These are phyloP conservation scores for Brienomyrus longianalis DNA, from an alignment of 2,113 vertebrate species.

Conservation along the genomic window DNA sequence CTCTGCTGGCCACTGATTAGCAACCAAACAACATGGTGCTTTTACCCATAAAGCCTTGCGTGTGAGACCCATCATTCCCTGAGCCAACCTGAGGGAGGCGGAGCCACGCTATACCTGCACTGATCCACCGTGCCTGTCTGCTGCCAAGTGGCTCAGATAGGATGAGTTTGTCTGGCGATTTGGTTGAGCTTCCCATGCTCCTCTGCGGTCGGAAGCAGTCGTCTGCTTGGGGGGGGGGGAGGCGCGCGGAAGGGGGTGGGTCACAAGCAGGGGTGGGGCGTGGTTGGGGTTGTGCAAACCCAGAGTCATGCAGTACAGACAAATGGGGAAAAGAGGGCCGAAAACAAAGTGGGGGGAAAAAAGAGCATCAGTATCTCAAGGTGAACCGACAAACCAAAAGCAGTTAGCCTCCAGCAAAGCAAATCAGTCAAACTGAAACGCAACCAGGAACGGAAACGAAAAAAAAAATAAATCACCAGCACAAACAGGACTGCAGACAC, in stretches of 20 bases:
- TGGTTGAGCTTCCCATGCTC: conserved; percentile 96
- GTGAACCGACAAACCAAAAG: conserved; percentile 32
- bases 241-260: conserved; percentile 29
- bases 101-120: conserved; percentile 81
- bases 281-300: conserved; percentile 23
- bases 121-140: conserved; percentile 97
- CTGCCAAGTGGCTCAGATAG: conserved; percentile 91
- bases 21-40: not conserved
- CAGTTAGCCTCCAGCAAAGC: not conserved
- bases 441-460: conserved; percentile 12
- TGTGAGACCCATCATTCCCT: not conserved
- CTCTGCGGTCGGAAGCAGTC: conserved; percentile 81
- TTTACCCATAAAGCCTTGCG: not conserved
- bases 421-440: not conserved
- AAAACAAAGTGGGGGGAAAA: conserved; percentile 33
- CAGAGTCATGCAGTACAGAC: conserved; percentile 33
- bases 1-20: not conserved
- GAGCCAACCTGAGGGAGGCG: not conserved
- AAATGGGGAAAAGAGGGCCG: conserved; percentile 46
- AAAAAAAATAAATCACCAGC: not conserved
- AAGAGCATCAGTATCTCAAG: conserved; percentile 50
- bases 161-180: conserved; percentile 93
- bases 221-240: conserved; percentile 67
- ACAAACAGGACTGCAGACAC: not conserved
- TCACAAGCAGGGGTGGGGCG: conserved; percentile 23